Percentiles rank a stretch among this genome's conserved stretches.
Evolutionary conservation across 2,888 invertebrate species (phyloP).

Genomic region (Panzeria rudis): DNA sequence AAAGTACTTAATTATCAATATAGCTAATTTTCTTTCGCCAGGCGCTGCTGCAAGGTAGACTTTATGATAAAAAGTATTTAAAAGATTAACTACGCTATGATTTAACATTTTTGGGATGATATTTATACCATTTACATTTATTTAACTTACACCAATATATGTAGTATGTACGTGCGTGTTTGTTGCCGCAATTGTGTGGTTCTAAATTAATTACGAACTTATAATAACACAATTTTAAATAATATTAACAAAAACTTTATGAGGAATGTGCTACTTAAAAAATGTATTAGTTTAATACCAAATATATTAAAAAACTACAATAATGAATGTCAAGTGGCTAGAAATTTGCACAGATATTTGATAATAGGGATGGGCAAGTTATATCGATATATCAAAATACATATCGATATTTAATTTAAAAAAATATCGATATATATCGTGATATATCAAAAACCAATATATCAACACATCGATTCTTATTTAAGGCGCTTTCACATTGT

Average conservation of each 20-base stretch:
- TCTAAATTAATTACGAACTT: not conserved
- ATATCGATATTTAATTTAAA: too few relatives aligned
- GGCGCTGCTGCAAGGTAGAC: not conserved
- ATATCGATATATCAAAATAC: too few relatives aligned
- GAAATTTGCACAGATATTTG: not conserved
- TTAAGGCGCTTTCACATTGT: too few relatives aligned
- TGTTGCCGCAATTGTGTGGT: not conserved
- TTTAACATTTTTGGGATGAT: conserved; percentile 19
- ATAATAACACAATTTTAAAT: not conserved
- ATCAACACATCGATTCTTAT: too few relatives aligned
- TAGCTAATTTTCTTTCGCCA: not conserved
- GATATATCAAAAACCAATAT: too few relatives aligned
- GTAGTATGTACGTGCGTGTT: conserved; percentile 7
- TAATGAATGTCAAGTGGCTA: not conserved
- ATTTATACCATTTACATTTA: not conserved
- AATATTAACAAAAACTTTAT: not conserved
- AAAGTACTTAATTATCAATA: not conserved
- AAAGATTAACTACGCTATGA: conserved; percentile 11
- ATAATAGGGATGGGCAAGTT: too few relatives aligned
- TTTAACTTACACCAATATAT: not conserved
- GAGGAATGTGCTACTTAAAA: conserved; percentile 16
- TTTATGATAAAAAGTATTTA: not conserved
- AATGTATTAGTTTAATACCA: not conserved
- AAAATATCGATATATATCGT: too few relatives aligned
- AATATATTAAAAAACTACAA: not conserved